Base-by-base conservation (phyloP, 2,888 invertebrate genomes). In the Tricholauxania praeusta region DNA sequence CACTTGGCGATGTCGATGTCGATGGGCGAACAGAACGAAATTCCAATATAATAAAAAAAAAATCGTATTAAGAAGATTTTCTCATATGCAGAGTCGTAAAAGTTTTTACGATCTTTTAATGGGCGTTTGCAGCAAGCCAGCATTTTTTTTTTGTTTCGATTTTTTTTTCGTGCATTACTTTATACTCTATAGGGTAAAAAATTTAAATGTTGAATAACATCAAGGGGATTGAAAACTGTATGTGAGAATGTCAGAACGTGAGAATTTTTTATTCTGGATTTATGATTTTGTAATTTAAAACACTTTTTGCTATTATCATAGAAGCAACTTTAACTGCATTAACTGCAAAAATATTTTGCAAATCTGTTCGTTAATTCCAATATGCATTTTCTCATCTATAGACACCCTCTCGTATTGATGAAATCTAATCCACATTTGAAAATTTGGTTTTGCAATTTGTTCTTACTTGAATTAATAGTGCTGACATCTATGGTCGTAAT, bases 101-200 rank as follows among this genome's bases (percentile, higher is more conserved):
- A 81, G 79, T 82, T 84, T 86, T 86, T 86, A 86, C 84, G 87
- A 84, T 78, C 80, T 83, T 86, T 86, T 86, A 87, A 86, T 86
- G 85, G 86, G 83, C 80, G 84, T 83, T 84, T 83, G 82, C 82
- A 80, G 80, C 83, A 81, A 80, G 80, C 82, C 80, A 79, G 69
- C 51, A 72, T 66, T 71, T 39, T 39, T 32, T 32, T 39, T 71
- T 32, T n/a, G 65, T 57, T 39, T 10, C 70, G 62, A 72, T 68
- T 62, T 32, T 62, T 65, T 28, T 39, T 12, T 64, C 19, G 6
- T 19, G 17, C 19, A 15, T 49, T 65, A 28, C 0, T 81, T 81
- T 81, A 81, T 82, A 39, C 39, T 39, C 39, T 39, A 8, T 8
- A 39, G 39, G 39, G 39, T 10, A 39, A 39, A 39, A 39, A 39